Base-by-base conservation (phyloP, 1,140 invertebrate genomes). In the Capitella teleta region DNA sequence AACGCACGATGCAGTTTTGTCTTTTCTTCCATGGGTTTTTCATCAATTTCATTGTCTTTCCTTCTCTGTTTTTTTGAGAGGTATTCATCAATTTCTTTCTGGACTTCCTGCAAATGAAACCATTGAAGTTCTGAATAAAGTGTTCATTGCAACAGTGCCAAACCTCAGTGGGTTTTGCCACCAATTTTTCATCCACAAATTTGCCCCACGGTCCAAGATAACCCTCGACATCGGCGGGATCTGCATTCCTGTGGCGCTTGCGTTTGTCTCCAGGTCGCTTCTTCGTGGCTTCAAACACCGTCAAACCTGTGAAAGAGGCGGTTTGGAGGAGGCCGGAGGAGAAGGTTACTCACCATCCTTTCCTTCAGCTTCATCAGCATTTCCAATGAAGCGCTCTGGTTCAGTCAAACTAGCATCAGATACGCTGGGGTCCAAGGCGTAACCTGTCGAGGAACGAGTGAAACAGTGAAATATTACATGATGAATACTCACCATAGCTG, bases 151-250 rank as follows among this genome's bases (percentile, higher is more conserved):
- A 40, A 40, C 21, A 40, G n/a, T 10, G n/a, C 21, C 21, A 5
- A 16, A 69, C 78, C 49, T 90, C 87, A 43, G 82, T 82, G 8
- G 95, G 94, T 66, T 85, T 88, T 51, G 85, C 79, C 8, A 94
- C 77, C 51, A 82, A 82, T 61, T 84, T 78, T 75, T 99, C 94
- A 74, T 96, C 89, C 14, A 82, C 78, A 76, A 81, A 99, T 48
- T 85, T 85, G 48, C 88, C 94, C 96, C 96, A 99, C 0, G 95
- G 96, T 1, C 96, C 95, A 2, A 93, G 73, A 68, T 94, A 98
- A 5, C 92, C 93, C 51, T 88, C 88, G 51, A 98, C 80, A 76
- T 99, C 95, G 26, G 79, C 74, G 0, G 95, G 82, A 71, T 97
- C 80, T 59, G 86, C 80, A 76, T 99, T 98, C 68, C 82, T 85